Conservation (phyloP, 2,797 vertebrate genomes). For the Anas bernieri region DNA sequence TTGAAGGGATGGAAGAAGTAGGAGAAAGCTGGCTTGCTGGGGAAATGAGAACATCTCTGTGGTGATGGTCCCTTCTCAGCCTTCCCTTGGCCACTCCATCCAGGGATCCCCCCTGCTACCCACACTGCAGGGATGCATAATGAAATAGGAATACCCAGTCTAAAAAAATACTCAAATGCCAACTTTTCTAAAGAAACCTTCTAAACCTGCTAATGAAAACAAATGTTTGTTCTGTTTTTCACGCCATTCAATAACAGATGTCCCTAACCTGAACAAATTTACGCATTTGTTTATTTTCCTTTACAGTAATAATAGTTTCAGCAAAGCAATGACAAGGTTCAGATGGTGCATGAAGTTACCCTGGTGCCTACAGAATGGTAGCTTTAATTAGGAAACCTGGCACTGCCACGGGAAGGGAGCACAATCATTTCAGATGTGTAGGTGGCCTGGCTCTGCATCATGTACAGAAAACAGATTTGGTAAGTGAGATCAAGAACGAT, state of each 20-base stretch:
- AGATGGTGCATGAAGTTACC: not conserved
- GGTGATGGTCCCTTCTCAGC: not conserved
- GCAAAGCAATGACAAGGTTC: not conserved
- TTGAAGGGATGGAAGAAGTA: not conserved
- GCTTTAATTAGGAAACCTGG: not conserved
- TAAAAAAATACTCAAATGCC: not conserved
- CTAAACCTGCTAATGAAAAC: not conserved
- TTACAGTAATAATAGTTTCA: not conserved
- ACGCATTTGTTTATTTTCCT: not conserved
- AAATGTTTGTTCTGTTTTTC: not conserved
- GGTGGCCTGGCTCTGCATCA: not conserved
- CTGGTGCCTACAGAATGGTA: not conserved
- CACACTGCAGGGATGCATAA: not conserved
- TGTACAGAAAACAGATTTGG: not conserved
- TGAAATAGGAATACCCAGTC: not conserved
- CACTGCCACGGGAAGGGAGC: not conserved
- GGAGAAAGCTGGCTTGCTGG: not conserved
- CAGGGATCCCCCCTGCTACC: not conserved
- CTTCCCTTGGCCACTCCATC: not conserved
- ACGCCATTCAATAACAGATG: not conserved
- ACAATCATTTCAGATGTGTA: fast-evolving
- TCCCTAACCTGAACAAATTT: not conserved
- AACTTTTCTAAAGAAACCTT: not conserved
- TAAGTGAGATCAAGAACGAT: not conserved
- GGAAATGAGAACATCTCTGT: not conserved